These are phyloP conservation scores for Palloptera scutellata DNA, from an alignment of 2,888 invertebrate genomes.

Conservation along the genomic window DNA sequence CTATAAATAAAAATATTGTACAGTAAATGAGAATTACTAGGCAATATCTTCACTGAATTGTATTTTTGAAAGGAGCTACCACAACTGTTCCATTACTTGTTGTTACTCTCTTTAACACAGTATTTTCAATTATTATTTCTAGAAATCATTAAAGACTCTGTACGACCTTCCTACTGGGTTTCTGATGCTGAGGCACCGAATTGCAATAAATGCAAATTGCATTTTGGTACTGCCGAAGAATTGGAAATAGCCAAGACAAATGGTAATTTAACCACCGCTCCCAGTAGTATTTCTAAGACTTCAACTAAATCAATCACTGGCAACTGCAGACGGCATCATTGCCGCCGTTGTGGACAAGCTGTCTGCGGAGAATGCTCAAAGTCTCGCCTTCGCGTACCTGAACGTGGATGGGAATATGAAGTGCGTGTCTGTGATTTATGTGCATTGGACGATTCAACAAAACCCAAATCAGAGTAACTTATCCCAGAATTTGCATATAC, in stretches of 20 bases:
- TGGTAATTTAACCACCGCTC: slow-evolving; percentile 26
- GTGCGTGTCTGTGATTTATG: slow-evolving; percentile 81
- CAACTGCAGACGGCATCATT: slow-evolving; percentile 71
- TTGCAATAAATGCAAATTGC: slow-evolving; percentile 72
- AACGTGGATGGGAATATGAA: slow-evolving; percentile 76
- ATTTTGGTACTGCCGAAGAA: slow-evolving; percentile 67
- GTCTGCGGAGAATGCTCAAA: slow-evolving; percentile 71
- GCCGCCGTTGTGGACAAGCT: slow-evolving; percentile 76
- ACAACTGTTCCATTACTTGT: too few species aligned
- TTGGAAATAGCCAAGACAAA: slow-evolving; percentile 55
- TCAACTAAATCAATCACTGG: slow-evolving; percentile 36
- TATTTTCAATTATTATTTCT: not conserved
- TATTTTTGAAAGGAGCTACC: too few species aligned
- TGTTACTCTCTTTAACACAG: too few species aligned
- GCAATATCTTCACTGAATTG: too few species aligned
- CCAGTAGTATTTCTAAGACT: not conserved
- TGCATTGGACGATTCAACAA: slow-evolving; percentile 32
- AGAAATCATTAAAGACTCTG: slow-evolving; percentile 77
- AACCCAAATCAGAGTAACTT: too few species aligned
- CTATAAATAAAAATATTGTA: too few species aligned
- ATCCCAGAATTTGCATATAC: too few species aligned
- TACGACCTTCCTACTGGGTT: slow-evolving; percentile 81
- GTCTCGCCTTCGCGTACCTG: slow-evolving; percentile 72
- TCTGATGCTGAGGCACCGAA: slow-evolving; percentile 75
- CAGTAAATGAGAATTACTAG: too few species aligned